Base-by-base conservation (phyloP, 2,888 invertebrate genomes). In the Noctua janthe region DNA sequence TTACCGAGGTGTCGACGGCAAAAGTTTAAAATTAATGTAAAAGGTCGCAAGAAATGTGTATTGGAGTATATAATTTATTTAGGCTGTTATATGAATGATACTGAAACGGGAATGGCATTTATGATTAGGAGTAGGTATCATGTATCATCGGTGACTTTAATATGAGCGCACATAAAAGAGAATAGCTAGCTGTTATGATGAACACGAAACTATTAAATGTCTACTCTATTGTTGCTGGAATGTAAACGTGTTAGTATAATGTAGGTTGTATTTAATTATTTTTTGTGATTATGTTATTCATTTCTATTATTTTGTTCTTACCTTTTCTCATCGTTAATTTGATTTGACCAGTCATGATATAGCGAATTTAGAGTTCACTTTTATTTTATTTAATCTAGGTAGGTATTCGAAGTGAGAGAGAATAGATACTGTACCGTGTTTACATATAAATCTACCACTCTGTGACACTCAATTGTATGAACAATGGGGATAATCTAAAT, bases 1-100 rank as follows among this genome's bases (percentile, higher is more conserved):
- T 83, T 84, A 88, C 84, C 83, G 82, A 86, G 84, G 84, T 85
- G 80, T 76, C 76, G 77, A 86, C 80, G 82, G 82, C 83, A 84
- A 82, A 88, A 87, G 83, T 89, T 89, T 80, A 80, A 76, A 80
- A 86, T 80, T 77, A 85, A 81, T 87, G 79, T 35, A 54, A 74
- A 71, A 77, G 77, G 86, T 84, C 72, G 72, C 84, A 81, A 89
- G 76, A 83, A 83, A 83, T 56, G 67, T 71, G 64, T 75, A 83
- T 75, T 70, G 59, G 74, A 74, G 71, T 81, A 47, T 71, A 59
- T 79, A 49, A 81, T 85, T 85, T 74, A 74, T 81, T 72, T 62
- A 70, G 64, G 59, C 17, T 64, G 54, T 88, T 77, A 82, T 43
- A 59, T 73, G 54, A 86, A 85, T 77, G 83, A 82, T 54, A 76